phyloP scores from a whole-genome alignment of 1,140 invertebrate species.

The Drosophila ananassae region DNA sequence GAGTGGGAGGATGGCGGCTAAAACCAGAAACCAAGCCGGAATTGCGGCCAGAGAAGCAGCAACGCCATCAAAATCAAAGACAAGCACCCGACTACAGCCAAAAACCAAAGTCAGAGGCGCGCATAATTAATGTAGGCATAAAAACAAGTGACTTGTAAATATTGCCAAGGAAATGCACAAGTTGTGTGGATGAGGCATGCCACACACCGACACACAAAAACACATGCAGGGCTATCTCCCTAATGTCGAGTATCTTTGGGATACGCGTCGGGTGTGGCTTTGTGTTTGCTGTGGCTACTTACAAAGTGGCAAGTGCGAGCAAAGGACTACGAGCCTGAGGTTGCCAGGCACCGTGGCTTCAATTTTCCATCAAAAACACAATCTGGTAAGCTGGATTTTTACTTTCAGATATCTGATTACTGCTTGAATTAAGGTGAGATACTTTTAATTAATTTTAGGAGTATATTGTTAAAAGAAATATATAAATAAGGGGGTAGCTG shows the following conservation, averaged over 20 bases:
- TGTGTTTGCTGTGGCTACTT: conserved; percentile 59
- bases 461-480: neutral
- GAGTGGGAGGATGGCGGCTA: conserved; percentile 29
- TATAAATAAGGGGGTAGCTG: too few species aligned
- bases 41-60: conserved; percentile 56
- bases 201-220: conserved; percentile 2
- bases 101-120: conserved; percentile 76
- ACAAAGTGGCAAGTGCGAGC: conserved; percentile 59
- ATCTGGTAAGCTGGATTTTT: neutral
- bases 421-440: neutral
- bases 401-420: neutral
- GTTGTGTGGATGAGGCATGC: conserved; percentile 4
- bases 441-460: neutral
- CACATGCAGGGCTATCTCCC: conserved; percentile 13
- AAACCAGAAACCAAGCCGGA: conserved; percentile 66
- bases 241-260: conserved; percentile 30
- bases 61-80: conserved; percentile 77
- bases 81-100: conserved; percentile 39
- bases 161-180: conserved; percentile 69
- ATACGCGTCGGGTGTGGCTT: conserved; percentile 17
- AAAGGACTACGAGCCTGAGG: conserved; percentile 30
- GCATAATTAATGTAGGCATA: conserved; percentile 83
- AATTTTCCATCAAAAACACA: neutral
- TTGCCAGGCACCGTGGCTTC: conserved; percentile 13
- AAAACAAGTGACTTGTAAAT: conserved; percentile 83